These are phyloP conservation scores for Silurus glanis DNA, from an alignment of 2,113 vertebrate species.

Conservation along the genomic window DNA sequence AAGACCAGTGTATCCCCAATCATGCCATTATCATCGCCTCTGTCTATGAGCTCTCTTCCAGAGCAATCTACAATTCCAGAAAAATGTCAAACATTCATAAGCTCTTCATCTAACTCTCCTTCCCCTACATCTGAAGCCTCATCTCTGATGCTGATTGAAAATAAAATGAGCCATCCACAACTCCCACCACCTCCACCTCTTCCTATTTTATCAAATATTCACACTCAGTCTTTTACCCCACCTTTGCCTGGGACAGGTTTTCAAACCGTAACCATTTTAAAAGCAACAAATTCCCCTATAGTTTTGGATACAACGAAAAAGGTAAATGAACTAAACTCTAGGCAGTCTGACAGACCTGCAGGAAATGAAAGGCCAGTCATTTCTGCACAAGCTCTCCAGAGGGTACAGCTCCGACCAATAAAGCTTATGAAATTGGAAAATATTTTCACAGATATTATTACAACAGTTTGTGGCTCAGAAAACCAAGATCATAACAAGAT, in stretches of 20 bases:
- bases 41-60: constrained; percentile 16
- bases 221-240: constrained; percentile 34
- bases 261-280: constrained; percentile 7
- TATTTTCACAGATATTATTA: constrained; percentile 56
- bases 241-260: constrained; percentile 21
- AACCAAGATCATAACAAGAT: constrained; percentile 57
- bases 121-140: constrained; percentile 14
- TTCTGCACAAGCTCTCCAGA: constrained; percentile 81
- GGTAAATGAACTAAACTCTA: constrained; percentile 15
- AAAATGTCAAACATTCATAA: background rate
- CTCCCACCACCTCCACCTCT: constrained; percentile 27
- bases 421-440: constrained; percentile 56
- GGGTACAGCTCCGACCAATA: constrained; percentile 80
- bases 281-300: constrained; percentile 6
- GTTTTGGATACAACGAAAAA: background rate
- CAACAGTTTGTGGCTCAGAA: constrained; percentile 61
- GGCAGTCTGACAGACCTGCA: constrained; percentile 47
- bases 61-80: constrained; percentile 18
- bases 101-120: constrained; percentile 7
- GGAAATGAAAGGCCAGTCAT: constrained; percentile 74
- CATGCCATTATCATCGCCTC: constrained; percentile 42
- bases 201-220: constrained; percentile 13
- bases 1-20: constrained; percentile 46
- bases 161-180: background rate
- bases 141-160: constrained; percentile 10